Evolutionary conservation across 2,888 invertebrate species (phyloP).

Genomic region (Chymomyza procnemis): DNA sequence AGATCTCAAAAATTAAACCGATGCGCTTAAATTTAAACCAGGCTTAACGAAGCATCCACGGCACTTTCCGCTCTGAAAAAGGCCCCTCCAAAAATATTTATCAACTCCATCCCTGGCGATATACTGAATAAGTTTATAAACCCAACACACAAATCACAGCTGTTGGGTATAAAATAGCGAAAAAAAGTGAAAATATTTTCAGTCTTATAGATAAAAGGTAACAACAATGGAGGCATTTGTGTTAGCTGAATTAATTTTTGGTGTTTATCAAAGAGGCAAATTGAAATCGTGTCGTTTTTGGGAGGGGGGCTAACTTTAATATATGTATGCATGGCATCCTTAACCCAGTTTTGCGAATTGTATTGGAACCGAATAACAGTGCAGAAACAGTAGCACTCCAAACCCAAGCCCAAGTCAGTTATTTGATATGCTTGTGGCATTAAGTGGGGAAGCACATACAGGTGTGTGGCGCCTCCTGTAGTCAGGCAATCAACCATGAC

Average conservation of each 20-base stretch:
- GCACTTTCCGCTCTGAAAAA: no score
- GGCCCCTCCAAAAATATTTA: no score
- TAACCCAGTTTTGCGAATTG: conserved; percentile 51
- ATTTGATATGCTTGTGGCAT: conserved; percentile 14
- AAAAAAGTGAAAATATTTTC: conserved; percentile 55
- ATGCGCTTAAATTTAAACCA: no score
- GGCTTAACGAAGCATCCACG: no score
- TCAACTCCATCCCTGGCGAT: no score
- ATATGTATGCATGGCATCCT: conserved; percentile 37
- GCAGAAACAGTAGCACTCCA: conserved; percentile 34
- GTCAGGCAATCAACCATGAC: neutral
- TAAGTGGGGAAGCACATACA: neutral
- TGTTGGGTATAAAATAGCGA: conserved; percentile 37
- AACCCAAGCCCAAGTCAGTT: conserved; percentile 13
- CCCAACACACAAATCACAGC: conserved; percentile 40
- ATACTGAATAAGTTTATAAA: conserved; percentile 2
- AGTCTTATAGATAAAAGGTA: conserved; percentile 29
- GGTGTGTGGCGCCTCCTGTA: conserved; percentile 8
- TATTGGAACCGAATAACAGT: no score
- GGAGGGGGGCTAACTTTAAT: neutral
- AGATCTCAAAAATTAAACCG: no score
- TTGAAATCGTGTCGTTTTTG: conserved; percentile 62
- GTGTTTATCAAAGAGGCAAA: conserved; percentile 64
- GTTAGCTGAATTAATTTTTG: conserved; percentile 61
- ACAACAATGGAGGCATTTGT: conserved; percentile 34